Evolutionary conservation across 2,113 vertebrate genomes (phyloP), one percentile per base, ranked within the genome.

Genomic region (Nanger granti): DNA sequence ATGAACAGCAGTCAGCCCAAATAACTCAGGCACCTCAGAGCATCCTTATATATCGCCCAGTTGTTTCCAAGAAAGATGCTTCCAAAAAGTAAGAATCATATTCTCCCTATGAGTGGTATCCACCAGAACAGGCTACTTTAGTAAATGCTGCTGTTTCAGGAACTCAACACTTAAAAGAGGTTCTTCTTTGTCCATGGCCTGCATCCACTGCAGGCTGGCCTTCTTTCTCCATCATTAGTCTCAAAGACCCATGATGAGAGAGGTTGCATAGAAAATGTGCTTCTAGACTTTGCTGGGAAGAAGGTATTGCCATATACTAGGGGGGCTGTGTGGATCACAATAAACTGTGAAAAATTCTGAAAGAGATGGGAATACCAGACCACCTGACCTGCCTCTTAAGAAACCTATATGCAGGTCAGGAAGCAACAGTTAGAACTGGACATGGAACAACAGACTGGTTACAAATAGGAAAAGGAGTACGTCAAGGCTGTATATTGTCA

Each of bases 231-330:
- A 18, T 22, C 4, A 0, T 8, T 0, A 3, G 31, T 22, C 28
- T 49, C 20, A 52, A 57, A 29, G 60, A 54, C 7, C 62, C 28
- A 6, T 31, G 79, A 79, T 13, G 31, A 55, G 41, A 64, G 59
- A 34, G 55, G 28, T 13, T 9, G 24, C 22, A 0, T 18, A 7
- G 17, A 54, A 83, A 26, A 80, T 9, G 26, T 34, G 24, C 47
- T 54, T 62, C 44, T 13, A 7, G 8, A 20, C 20, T 8, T 34
- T 47, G 9, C 83, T 7, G 22, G 34, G 59, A 84, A 79, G 80
- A 7, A 0, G 12, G 5, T 55, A 3, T 7, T 28, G 26, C 34
- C 47, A 10, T 6, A 3, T 2, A 6, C 20, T 26, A 1, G 60
- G 7, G 31, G 26, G 0, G 10, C 59, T 29, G 11, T 62, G 28